Evolutionary conservation across 2,113 vertebrate species (phyloP), one percentile per base, ranked within the genome.

Genomic region (Microtus richardsoni): DNA sequence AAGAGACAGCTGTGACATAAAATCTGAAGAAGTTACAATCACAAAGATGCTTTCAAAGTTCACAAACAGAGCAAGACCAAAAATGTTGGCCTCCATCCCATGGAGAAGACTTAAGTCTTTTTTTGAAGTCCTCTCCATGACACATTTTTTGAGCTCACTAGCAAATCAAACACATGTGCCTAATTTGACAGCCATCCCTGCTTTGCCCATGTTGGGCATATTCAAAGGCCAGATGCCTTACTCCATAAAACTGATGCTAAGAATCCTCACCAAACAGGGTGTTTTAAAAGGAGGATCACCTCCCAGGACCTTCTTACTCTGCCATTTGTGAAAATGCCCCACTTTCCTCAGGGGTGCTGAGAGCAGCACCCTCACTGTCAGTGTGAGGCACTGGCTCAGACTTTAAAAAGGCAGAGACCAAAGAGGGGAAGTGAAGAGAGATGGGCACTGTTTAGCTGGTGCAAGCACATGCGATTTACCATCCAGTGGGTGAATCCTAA

Each of bases 401-500:
- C 58, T 83, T 91, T 19, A 30, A 79, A 60, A 74, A 95, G 3
- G 28, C 83, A 36, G 39, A 62, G 66, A 16, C 39, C 66, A 84
- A 82, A 88, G 68, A 92, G 36, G 82, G 89, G 68, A 93, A 36
- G 85, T 83, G 28, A 60, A 84, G 82, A 95, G 3, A 16, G 5
- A n/a, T 41, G 24, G 16, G 11, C 6, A 5, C 47, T 91, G 91
- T 92, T 80, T 80, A 73, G 30, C 39, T 74, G 44, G 33, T 26
- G 88, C 87, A 94, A 90, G 16, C 54, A 71, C 39, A 52, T 10
- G 7, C 88, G 88, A 93, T 91, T 96, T 83, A 90, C 58, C 88
- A 36, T 60, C 62, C n/a, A 0, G 9, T 97, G 91, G 97, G 90
- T 36, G 60, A 9, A 89, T 95, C 87, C 70, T 58, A 93, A 68